phyloP scores from a whole-genome alignment of 2,888 invertebrate species.

The Ctenicera cuprea region DNA sequence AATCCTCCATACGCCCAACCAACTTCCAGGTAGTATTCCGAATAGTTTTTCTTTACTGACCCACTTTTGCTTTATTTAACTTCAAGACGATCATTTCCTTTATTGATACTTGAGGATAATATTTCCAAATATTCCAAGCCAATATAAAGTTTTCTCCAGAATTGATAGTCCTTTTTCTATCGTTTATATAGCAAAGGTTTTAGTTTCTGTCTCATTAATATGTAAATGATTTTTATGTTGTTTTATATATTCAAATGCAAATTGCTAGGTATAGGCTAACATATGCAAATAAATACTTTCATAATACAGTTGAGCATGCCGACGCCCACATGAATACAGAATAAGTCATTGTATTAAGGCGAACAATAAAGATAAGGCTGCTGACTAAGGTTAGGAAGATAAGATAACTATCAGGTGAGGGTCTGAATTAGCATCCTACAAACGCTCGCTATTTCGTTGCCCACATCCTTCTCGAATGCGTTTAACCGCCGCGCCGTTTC shows the following conservation, averaged over 20 bases:
- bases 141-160: too few species aligned
- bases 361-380: slow-evolving; percentile 39
- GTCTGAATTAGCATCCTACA: slow-evolving; percentile 43
- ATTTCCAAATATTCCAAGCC: too few species aligned
- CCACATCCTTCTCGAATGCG: slow-evolving; percentile 7
- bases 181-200: too few species aligned
- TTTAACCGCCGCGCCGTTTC: slow-evolving; percentile 16
- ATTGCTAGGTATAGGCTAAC: neutral
- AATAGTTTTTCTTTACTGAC: slow-evolving; percentile 12
- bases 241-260: neutral
- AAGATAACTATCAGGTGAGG: slow-evolving; percentile 45
- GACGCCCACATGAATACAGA: slow-evolving; percentile 36
- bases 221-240: too few species aligned
- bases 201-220: too few species aligned
- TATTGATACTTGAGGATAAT: too few species aligned
- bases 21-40: slow-evolving; percentile 17
- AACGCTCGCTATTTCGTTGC: slow-evolving; percentile 21
- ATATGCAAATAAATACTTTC: slow-evolving; percentile 19
- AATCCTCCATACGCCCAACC: slow-evolving; percentile 5
- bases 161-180: too few species aligned
- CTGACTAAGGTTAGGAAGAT: slow-evolving; percentile 42
- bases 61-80: slow-evolving; percentile 14
- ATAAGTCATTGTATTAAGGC: slow-evolving; percentile 42
- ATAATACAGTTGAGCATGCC: slow-evolving; percentile 15
- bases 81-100: neutral